phyloP scores from a whole-genome alignment of 2,888 invertebrate genomes.

The Lepidocyrtoides sp. region DNA sequence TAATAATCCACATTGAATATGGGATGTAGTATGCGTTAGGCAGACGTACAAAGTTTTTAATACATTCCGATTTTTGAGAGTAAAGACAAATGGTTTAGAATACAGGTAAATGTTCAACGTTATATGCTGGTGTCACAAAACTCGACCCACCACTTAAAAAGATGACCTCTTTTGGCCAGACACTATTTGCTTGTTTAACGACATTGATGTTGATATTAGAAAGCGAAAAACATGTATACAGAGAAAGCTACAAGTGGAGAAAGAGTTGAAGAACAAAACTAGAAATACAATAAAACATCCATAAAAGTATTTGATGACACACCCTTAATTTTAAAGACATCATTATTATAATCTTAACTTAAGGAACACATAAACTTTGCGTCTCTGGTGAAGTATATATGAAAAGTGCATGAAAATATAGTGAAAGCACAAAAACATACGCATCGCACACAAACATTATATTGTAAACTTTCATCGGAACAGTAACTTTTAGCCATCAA shows the following conservation, averaged over 20 bases:
- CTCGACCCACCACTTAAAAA: background rate
- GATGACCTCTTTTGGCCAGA: no score
- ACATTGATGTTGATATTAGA: background rate
- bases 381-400: background rate
- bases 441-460: background rate
- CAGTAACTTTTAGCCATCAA: no score
- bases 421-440: background rate
- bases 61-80: background rate
- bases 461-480: no score
- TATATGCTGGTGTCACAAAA: background rate
- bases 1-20: no score
- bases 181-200: background rate
- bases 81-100: background rate
- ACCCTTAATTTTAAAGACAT: constrained; percentile 14
- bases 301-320: constrained; percentile 4
- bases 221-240: background rate
- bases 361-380: constrained; percentile 16
- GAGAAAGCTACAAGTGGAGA: background rate
- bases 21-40: no score
- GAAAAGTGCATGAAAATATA: background rate
- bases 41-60: background rate
- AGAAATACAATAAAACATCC: constrained; percentile 21
- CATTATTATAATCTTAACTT: background rate
- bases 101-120: constrained; percentile 54
- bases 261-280: constrained; percentile 30